A percentile compares a stretch with the other conserved stretches of the same genome.
Conservation (phyloP, 2,113 vertebrate genomes). For the Oreochromis tanganicae region DNA sequence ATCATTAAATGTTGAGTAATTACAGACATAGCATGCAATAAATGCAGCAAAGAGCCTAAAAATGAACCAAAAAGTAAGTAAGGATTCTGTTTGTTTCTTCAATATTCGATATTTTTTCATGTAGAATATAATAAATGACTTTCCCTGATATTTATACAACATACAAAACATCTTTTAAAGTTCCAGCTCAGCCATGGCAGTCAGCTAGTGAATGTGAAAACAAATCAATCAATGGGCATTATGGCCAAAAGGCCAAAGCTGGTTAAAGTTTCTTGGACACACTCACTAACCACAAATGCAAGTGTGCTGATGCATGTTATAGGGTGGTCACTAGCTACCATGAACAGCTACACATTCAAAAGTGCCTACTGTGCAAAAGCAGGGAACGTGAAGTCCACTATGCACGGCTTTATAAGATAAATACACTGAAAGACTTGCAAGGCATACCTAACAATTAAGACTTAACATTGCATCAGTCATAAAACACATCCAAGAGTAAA, state of each 20-base stretch:
- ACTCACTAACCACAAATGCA: conserved; percentile 46
- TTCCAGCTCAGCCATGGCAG: background rate
- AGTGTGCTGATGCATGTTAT: conserved; percentile 61
- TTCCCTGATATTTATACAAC: background rate
- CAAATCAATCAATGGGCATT: conserved; percentile 20
- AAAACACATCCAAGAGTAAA: background rate
- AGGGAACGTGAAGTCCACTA: background rate
- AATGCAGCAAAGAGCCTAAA: background rate
- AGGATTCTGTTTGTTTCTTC: background rate
- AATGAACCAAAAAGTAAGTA: background rate
- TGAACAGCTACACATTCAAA: conserved; percentile 11
- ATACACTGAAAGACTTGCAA: background rate
- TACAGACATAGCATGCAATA: background rate
- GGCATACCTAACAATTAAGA: background rate
- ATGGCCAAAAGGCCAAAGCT: conserved; percentile 35
- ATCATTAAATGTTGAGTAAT: background rate
- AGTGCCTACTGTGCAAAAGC: background rate
- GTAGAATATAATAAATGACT: background rate
- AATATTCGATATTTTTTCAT: background rate
- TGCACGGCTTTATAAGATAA: background rate
- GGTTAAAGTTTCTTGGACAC: conserved; percentile 54
- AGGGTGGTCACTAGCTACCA: conserved; percentile 44
- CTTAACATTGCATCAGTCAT: background rate
- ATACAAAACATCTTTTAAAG: background rate
- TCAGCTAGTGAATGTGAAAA: conserved; percentile 28